Evolutionary conservation across 2,797 vertebrate species (phyloP).

Genomic region (Danio aesculapii): DNA sequence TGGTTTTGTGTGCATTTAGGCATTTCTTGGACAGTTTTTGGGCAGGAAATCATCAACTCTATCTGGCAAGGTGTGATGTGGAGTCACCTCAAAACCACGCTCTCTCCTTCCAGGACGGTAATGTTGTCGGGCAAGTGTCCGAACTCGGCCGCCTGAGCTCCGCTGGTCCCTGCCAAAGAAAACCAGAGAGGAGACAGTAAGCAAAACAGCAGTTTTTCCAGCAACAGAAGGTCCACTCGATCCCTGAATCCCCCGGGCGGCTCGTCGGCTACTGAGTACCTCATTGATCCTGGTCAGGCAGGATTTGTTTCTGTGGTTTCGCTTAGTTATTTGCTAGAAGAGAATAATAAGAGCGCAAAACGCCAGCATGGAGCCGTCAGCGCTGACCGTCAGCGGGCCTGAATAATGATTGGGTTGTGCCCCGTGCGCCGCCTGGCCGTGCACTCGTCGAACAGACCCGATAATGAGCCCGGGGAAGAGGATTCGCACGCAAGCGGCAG

Average conservation of each 20-base stretch:
- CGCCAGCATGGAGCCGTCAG: constrained; percentile 70
- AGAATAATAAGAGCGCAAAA: constrained; percentile 71
- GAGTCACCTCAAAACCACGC: constrained; percentile 88
- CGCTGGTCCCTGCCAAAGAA: constrained; percentile 80
- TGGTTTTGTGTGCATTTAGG: too few relatives aligned
- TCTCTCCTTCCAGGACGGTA: constrained; percentile 90
- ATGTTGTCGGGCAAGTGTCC: constrained; percentile 90
- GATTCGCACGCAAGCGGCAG: constrained; percentile 76
- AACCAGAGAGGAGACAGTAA: constrained; percentile 62
- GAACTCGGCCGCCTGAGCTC: constrained; percentile 83
- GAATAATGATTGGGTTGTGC: constrained; percentile 79
- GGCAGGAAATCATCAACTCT: too few relatives aligned
- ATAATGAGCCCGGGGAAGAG: constrained; percentile 84
- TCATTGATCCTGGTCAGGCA: constrained; percentile 52
- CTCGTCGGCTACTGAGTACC: constrained; percentile 46
- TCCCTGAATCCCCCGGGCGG: constrained; percentile 62
- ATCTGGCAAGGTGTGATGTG: constrained; percentile 58
- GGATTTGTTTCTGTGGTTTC: constrained; percentile 62
- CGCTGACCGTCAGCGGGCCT: constrained; percentile 73
- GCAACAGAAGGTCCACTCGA: constrained; percentile 59
- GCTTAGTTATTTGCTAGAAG: constrained; percentile 67
- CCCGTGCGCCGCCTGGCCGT: constrained; percentile 68
- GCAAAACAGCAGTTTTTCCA: constrained; percentile 60
- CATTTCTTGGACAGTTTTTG: too few relatives aligned
- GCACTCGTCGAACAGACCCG: constrained; percentile 75